Percentiles rank a stretch among this genome's conserved stretches.
These are phyloP conservation scores for Actinia tenebrosa DNA, from an alignment of 64 coral and sea anemone species.

Conservation along the genomic window DNA sequence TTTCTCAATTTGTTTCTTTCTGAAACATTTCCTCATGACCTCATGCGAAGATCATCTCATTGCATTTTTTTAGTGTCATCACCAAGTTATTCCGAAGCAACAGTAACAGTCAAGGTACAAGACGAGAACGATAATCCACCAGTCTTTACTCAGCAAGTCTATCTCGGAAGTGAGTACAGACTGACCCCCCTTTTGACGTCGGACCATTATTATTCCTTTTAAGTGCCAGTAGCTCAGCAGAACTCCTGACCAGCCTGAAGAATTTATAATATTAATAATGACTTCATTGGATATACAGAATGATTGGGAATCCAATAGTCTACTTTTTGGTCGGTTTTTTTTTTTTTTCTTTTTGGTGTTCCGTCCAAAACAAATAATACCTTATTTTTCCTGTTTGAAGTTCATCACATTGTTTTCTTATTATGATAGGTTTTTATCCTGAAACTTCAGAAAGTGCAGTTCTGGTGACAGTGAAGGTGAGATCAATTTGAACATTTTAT, in stretches of 20 bases:
- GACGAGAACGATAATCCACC: slow-evolving; percentile 21
- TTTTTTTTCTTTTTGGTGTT: background rate
- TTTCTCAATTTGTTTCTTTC: background rate
- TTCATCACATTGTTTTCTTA: background rate
- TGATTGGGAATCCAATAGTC: no score
- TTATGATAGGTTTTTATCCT: background rate
- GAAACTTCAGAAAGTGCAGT: slow-evolving; percentile 9
- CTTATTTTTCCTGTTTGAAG: background rate
- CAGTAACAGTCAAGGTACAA: slow-evolving; percentile 19
- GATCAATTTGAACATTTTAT: no score
- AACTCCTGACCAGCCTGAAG: no score
- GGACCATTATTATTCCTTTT: no score
- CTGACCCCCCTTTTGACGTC: background rate
- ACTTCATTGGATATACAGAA: no score
- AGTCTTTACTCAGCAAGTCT: slow-evolving; percentile 25
- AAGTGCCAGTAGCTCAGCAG: no score
- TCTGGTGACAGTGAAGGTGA: slow-evolving; percentile 21
- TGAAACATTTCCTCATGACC: background rate
- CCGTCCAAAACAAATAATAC: no score
- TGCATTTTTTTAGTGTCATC: background rate
- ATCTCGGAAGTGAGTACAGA: background rate
- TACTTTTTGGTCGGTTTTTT: background rate
- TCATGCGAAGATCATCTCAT: background rate
- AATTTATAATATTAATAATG: no score
- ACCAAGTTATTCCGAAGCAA: background rate